phyloP scores from a whole-genome alignment of 2,888 invertebrate species.

The Aphodius sticticus region DNA sequence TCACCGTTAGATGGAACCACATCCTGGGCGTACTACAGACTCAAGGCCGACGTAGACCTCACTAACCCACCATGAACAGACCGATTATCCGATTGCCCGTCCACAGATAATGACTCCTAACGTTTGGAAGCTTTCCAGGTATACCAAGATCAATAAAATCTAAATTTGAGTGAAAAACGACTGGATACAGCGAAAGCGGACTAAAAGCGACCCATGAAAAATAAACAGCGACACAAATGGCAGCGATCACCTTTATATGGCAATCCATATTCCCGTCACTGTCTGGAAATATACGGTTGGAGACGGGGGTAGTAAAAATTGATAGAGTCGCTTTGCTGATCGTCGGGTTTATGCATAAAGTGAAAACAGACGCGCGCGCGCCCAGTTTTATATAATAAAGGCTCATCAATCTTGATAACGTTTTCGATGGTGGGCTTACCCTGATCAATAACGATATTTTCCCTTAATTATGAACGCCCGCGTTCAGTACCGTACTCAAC shows the following conservation, averaged over 20 bases:
- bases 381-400: neutral
- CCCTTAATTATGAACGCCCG: neutral
- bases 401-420: slow-evolving; percentile 4
- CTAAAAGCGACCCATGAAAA: too few species aligned
- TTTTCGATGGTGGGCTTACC: slow-evolving; percentile 4
- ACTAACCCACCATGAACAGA: too few species aligned
- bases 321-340: neutral
- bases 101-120: too few species aligned
- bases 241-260: neutral
- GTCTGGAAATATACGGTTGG: neutral
- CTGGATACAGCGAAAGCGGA: too few species aligned
- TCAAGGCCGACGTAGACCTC: too few species aligned
- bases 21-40: too few species aligned
- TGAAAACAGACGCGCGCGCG: neutral
- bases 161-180: too few species aligned
- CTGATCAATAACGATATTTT: neutral
- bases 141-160: too few species aligned
- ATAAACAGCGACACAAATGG: too few species aligned
- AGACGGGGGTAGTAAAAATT: neutral
- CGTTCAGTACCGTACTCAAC: neutral
- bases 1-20: too few species aligned
- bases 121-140: too few species aligned
- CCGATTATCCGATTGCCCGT: too few species aligned
- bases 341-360: slow-evolving; percentile 4
- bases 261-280: neutral